phyloP scores from a whole-genome alignment of 1,140 invertebrate species.

The Magallana angulata region DNA sequence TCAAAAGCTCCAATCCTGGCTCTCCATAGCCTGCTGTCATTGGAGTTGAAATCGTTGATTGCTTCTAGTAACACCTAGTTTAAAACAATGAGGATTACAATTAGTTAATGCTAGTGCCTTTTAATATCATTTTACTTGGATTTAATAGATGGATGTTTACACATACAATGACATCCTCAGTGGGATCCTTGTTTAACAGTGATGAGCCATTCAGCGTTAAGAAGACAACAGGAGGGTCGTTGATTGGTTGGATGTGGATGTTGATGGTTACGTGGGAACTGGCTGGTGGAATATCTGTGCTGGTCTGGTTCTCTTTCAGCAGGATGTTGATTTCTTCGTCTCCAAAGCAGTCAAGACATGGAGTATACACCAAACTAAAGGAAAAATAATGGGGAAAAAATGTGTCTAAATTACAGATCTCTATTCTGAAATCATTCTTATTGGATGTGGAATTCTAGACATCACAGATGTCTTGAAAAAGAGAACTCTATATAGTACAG shows the following conservation, averaged over 20 bases:
- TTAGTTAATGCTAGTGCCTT: too few species aligned
- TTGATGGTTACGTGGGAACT: background rate
- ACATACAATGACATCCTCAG: conserved; percentile 45
- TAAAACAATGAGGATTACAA: too few species aligned
- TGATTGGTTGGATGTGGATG: conserved; percentile 25
- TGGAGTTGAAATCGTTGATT: conserved; percentile 39
- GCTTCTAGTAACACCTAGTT: conserved; percentile 42
- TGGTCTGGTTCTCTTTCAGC: conserved; percentile 18
- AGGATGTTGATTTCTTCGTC: conserved; percentile 14
- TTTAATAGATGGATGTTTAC: too few species aligned
- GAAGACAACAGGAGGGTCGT: conserved; percentile 43
- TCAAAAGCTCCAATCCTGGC: conserved; percentile 29
- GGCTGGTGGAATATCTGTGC: conserved; percentile 36
- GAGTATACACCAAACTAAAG: conserved; percentile 39
- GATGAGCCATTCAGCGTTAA: conserved; percentile 30
- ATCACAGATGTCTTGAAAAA: too few species aligned
- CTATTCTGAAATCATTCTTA: too few species aligned
- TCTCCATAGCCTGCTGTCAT: conserved; percentile 20
- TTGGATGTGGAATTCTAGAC: too few species aligned
- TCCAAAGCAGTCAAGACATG: conserved; percentile 45
- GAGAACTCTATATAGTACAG: too few species aligned
- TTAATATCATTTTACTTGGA: too few species aligned
- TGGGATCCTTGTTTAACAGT: conserved; percentile 5
- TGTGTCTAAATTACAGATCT: too few species aligned
- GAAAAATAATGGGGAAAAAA: background rate